Evolutionary conservation across 2,888 invertebrate genomes (phyloP), one percentile per base, ranked within the genome.

Genomic region (Melinaea marsaeus): DNA sequence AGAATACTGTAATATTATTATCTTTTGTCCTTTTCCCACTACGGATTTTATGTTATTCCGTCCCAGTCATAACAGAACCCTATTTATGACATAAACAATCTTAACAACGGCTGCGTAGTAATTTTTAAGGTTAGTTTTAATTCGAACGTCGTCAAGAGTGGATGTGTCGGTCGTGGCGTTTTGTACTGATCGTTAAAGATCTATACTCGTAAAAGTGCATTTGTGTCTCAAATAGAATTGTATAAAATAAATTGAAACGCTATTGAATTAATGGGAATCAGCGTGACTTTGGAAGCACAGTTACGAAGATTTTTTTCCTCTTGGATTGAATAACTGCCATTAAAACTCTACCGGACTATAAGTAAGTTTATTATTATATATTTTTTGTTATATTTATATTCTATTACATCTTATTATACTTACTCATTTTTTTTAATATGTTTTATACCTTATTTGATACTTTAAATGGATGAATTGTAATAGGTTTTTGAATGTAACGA

Each of bases 71-170:
- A 78, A 74, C 78, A 79, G 83, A 83, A 86, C 86, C 87, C 87
- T 80, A 88, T 85, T 84, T 65, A 68, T 63, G 67, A 81, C 81
- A 85, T 83, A 87, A 84, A 86, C 87, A 89, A 85, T 86, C 84
- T 83, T 81, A 79, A 81, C 84, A 75, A 73, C 72, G 83, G 82
- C 83, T 83, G 86, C 85, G 84, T 86, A 87, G 68, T 67, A 84
- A 64, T 67, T 82, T 89, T 89, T 88, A 83, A 90, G 88, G 90
- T 90, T 87, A 90, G 90, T 90, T 84, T 85, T 85, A 86, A 85
- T 82, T 83, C 83, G 76, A 80, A 88, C 77, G 83, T 83, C 83
- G 83, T 74, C 75, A 70, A 73, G 77, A 79, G 76, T 81, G 87
- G 76, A 87, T 88, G 88, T 82, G 79, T 72, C 69, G 57, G 51